A percentile compares a stretch with the other conserved stretches of the same genome.
Conservation (phyloP, 2,113 vertebrate genomes). For the Aphelocoma coerulescens region DNA sequence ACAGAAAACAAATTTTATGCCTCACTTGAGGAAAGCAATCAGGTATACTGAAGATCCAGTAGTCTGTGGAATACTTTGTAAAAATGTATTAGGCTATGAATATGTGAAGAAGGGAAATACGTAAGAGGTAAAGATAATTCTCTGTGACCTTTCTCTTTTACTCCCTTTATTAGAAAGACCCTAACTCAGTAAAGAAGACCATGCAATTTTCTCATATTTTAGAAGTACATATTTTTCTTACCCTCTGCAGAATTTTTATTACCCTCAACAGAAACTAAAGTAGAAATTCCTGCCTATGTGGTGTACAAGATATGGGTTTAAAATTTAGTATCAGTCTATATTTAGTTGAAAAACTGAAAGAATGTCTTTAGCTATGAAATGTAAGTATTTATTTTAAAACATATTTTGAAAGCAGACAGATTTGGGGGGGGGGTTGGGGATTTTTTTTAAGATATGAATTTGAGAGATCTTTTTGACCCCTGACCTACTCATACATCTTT, state of each 20-base stretch:
- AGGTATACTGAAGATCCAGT: not conserved
- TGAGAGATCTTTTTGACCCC: not conserved
- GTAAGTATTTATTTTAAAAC: not conserved
- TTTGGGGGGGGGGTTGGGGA: accelerated
- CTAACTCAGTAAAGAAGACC: not conserved
- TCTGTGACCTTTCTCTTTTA: not conserved
- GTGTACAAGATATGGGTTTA: not conserved
- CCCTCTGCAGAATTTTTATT: not conserved
- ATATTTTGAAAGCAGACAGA: not conserved
- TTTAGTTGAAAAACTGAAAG: not conserved
- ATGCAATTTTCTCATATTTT: not conserved
- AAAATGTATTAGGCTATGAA: not conserved
- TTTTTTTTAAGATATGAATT: not conserved
- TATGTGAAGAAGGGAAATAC: not conserved
- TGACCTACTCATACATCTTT: not conserved
- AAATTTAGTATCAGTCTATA: not conserved
- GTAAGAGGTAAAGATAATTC: not conserved
- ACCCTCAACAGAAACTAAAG: not conserved
- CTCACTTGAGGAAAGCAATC: not conserved
- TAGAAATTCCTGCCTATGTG: not conserved
- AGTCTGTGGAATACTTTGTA: not conserved
- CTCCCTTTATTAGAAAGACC: not conserved
- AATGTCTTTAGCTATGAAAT: not conserved
- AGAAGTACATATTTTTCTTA: not conserved
- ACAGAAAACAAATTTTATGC: not conserved